These are phyloP conservation scores for Rhizomys pruinosus DNA, from an alignment of 2,113 vertebrate species.

Conservation along the genomic window DNA sequence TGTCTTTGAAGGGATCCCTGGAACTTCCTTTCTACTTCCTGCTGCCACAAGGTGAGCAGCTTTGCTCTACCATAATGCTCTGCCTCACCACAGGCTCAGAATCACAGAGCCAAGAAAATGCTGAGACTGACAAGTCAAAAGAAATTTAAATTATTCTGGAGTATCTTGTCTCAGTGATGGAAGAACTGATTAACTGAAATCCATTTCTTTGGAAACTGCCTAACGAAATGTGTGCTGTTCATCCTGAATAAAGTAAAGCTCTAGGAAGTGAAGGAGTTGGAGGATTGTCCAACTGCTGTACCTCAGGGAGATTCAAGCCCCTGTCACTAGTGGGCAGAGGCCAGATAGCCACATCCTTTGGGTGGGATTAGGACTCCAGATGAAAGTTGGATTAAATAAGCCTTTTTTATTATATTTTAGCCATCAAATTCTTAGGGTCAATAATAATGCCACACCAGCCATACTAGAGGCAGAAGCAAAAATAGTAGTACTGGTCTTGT, in stretches of 20 bases:
- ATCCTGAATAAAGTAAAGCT: neutral
- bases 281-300: neutral
- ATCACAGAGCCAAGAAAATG: neutral
- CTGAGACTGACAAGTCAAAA: neutral
- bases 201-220: neutral
- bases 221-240: neutral
- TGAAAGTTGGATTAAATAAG: neutral
- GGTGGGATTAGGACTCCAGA: neutral
- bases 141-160: neutral
- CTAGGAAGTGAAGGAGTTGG: neutral
- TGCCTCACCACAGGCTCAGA: neutral
- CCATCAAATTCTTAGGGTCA: neutral
- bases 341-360: neutral
- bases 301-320: neutral
- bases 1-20: neutral
- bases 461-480: neutral
- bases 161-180: neutral
- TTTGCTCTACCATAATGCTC: neutral
- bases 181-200: neutral
- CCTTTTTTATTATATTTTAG: neutral
- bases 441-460: neutral
- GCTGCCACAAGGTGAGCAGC: neutral
- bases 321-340: too few species aligned
- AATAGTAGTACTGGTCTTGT: too few species aligned
- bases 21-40: neutral